Base-by-base conservation (phyloP, 2,797 vertebrate genomes). In the Mareca penelope region DNA sequence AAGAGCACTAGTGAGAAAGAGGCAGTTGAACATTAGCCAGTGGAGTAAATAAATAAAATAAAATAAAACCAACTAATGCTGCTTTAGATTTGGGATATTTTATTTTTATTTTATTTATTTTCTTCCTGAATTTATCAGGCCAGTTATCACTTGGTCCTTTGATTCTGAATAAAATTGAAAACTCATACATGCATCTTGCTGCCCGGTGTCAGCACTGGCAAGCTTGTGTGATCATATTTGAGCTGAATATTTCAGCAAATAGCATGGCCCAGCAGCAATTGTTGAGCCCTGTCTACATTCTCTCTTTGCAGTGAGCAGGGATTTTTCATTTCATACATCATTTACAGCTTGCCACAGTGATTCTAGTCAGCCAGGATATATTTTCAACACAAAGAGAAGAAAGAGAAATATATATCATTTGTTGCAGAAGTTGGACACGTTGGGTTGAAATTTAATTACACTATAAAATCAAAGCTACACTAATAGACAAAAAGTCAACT, bases 271-370 rank as follows among this genome's bases (percentile, higher is more conserved):
- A 94, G 85, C 81, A 96, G 95, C 90, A 93, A 90, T 65, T 88
- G 88, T 70, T 90, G 77, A 96, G 88, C 76, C 63, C 71, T 93
- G 56, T 94, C 75, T 96, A 33, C 96, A 79, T 64, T 89, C 90
- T 94, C 85, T 97, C 86, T 93, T 95, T 93, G 81, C 83, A 90
- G 50, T 81, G 88, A 97, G 89, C 84, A 94, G 75, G 76, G 94
- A 94, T 96, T 97, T 96, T 96, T 97, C 94, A 96, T 96, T 96
- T 97, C 96, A 97, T 97, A 96, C 96, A 97, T 96, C 96, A 97
- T 97, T 97, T 97, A 94, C 95, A 96, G 88, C 94, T 97, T 96
- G 93, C 90, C 91, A 97, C 91, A 90, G 83, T 90, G 90, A 91
- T 97, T 97, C 88, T 61, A 92, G 93, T 95, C 94, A 94, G 71